phyloP scores from a whole-genome alignment of 2,888 invertebrate species.

The Eupithecia insigniata region DNA sequence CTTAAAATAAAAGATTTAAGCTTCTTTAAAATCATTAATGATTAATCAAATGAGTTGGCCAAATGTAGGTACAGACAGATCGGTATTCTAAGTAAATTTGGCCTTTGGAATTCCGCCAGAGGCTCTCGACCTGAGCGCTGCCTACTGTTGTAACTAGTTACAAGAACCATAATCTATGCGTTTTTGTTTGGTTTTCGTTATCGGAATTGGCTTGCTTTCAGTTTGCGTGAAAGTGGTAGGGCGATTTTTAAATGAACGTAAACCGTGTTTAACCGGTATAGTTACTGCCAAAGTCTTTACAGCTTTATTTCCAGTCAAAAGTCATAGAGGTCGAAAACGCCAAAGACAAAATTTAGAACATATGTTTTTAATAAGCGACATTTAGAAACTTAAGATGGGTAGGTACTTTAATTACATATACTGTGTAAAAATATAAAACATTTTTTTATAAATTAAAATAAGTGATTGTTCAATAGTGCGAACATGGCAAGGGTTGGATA shows the following conservation, averaged over 20 bases:
- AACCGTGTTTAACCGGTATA: not conserved
- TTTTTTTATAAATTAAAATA: not conserved
- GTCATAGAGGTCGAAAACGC: not conserved
- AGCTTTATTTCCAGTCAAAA: not conserved
- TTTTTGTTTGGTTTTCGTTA: slow-evolving; percentile 26
- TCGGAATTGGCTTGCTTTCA: slow-evolving; percentile 17
- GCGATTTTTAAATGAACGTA: not conserved
- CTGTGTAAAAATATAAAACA: not conserved
- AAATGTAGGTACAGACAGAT: not conserved
- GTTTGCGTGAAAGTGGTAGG: slow-evolving; percentile 12
- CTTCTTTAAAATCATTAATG: no score
- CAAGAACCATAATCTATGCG: slow-evolving; percentile 32
- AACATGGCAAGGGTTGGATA: not conserved
- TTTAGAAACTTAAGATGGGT: not conserved
- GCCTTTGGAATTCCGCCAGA: slow-evolving; percentile 68
- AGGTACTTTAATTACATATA: not conserved
- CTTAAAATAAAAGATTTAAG: no score
- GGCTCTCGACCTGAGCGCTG: slow-evolving; percentile 59
- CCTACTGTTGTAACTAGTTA: slow-evolving; percentile 29
- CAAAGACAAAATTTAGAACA: not conserved
- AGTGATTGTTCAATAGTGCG: not conserved
- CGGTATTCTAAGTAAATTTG: slow-evolving; percentile 40
- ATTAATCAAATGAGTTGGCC: not conserved
- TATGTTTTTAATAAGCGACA: not conserved
- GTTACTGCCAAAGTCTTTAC: not conserved